Evolutionary conservation across 2,113 vertebrate genomes (phyloP).

Genomic region (Saguinus imperator): DNA sequence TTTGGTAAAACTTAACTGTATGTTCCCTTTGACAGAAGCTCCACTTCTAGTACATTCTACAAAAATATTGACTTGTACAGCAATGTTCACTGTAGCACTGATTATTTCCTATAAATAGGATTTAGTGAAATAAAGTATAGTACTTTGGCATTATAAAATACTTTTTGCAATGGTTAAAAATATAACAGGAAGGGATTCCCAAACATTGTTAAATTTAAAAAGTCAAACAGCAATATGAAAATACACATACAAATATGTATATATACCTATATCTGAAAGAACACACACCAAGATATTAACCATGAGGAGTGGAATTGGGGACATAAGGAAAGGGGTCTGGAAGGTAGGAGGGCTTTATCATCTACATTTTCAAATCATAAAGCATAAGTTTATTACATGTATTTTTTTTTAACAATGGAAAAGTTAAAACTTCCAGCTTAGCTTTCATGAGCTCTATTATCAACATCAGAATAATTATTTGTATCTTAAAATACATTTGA

Average conservation of each 20-base stretch:
- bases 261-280: neutral
- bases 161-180: neutral
- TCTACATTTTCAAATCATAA: neutral
- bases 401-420: neutral
- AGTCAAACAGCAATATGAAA: neutral
- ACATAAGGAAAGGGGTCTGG: neutral
- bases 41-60: neutral
- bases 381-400: neutral
- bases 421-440: constrained; percentile 28
- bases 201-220: neutral
- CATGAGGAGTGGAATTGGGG: neutral
- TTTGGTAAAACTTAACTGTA: neutral
- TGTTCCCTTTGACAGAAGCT: neutral
- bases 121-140: neutral
- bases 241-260: neutral
- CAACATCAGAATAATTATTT: constrained; percentile 15
- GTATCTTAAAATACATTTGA: constrained; percentile 10
- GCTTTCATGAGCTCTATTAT: constrained; percentile 9
- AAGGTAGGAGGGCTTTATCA: neutral
- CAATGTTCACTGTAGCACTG: neutral
- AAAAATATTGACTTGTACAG: neutral
- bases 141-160: neutral
- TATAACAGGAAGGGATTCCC: neutral
- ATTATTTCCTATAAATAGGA: constrained; percentile 4
- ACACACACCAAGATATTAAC: neutral